Conservation (phyloP, 2,888 invertebrate genomes). For the Mystacides longicornis region DNA sequence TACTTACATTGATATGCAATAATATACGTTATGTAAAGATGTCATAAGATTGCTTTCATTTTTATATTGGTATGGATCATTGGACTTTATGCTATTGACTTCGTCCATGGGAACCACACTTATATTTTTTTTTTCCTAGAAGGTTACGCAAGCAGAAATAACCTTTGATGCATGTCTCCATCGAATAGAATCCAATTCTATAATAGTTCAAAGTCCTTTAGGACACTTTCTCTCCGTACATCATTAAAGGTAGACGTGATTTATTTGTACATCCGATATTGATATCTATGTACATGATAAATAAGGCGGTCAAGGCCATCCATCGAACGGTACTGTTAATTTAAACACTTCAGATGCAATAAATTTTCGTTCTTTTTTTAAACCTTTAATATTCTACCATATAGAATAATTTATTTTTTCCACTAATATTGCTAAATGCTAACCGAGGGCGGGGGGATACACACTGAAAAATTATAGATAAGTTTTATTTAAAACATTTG, state of each 20-base stretch:
- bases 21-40: neutral
- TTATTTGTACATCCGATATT: neutral
- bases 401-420: too few species aligned
- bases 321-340: too few species aligned
- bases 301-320: conserved; percentile 15
- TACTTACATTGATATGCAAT: neutral
- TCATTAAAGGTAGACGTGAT: neutral
- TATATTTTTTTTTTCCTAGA: neutral
- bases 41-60: neutral
- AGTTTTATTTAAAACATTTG: too few species aligned
- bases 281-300: neutral
- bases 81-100: neutral
- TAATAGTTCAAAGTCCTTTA: conserved; percentile 4
- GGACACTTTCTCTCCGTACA: conserved; percentile 16
- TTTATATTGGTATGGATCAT: neutral
- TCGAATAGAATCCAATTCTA: neutral
- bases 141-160: conserved; percentile 11
- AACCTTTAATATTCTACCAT: too few species aligned
- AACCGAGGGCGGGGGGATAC: too few species aligned
- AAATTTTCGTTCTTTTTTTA: too few species aligned
- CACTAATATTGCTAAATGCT: too few species aligned
- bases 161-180: conserved; percentile 11
- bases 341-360: too few species aligned
- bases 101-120: neutral
- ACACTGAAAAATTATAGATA: too few species aligned